These are phyloP conservation scores for Myanophis thanlyinensis DNA, from an alignment of 2,113 vertebrate species.

Conservation along the genomic window DNA sequence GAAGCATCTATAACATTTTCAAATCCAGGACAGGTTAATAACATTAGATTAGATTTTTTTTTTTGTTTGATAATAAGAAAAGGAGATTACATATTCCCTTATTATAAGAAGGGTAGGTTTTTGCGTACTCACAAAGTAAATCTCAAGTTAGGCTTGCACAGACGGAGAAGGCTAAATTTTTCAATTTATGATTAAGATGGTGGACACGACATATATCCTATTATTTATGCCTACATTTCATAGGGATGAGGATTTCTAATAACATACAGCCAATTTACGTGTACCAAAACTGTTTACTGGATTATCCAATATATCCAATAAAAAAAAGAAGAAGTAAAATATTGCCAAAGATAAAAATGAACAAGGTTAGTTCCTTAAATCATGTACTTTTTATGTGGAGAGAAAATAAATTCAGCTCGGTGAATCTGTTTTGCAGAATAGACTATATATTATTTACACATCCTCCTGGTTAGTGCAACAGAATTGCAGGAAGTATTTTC, in stretches of 20 bases:
- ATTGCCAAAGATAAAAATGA: constrained; percentile 9
- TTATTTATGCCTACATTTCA: background rate
- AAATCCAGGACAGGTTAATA: background rate
- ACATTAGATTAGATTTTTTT: background rate
- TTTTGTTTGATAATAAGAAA: background rate
- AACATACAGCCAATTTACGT: background rate
- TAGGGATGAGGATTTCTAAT: background rate
- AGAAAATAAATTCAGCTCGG: constrained; percentile 1
- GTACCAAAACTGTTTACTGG: background rate
- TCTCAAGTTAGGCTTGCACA: background rate
- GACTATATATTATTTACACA: background rate
- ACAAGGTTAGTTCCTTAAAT: background rate
- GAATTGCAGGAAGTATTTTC: background rate
- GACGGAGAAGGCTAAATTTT: background rate
- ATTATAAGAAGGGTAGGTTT: background rate
- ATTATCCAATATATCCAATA: background rate
- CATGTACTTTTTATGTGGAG: background rate
- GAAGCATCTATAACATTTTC: background rate
- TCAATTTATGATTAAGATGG: background rate
- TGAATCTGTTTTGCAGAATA: background rate
- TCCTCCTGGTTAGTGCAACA: background rate
- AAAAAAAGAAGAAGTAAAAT: background rate
- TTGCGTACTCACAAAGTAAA: background rate
- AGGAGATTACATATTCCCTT: background rate
- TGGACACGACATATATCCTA: background rate